Evolutionary conservation across 1,140 invertebrate genomes (phyloP), one percentile per base, ranked within the genome.

Genomic region (Neodiprion fabricii): DNA sequence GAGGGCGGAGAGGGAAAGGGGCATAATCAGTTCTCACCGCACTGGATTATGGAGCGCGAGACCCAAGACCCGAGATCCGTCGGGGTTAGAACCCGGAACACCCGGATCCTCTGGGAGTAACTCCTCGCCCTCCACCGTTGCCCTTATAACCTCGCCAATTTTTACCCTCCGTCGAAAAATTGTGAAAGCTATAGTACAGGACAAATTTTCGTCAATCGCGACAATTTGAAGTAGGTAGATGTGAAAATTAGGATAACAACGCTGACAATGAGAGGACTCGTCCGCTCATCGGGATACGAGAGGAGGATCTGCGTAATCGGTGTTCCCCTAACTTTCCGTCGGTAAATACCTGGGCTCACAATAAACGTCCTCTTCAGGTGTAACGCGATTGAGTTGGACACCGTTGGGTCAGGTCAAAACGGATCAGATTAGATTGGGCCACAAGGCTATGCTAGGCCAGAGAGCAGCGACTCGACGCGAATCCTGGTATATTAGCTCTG

Each of bases 21-120:
- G 81, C 86, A 85, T 88, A 89, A 88, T 87, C 86, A 89, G 85
- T 89, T 89, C 85, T 85, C 82, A 88, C 86, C 85, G 82, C 84
- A 87, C 83, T 87, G 85, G 86, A 88, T 89, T 88, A 89, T 87
- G 83, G 84, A 79, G 78, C 81, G 81, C 50, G 50, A 53, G 50
- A 53, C 50, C 50, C 50, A 53, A 85, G 77, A 85, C 79, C 77
- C 79, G 76, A 75, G 80, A 82, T 84, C 83, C 82, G 77, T 80
- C 78, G 81, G 82, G 80, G 81, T 86, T 86, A 83, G 80, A 84
- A 82, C 79, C 80, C 81, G 79, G 80, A 85, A 84, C 83, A 83
- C 81, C 78, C 81, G 78, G 79, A 82, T 81, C 82, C 81, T 76
- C 80, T 1, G 71, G 74, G 79, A 72, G 77, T 82, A 77, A 78